These are phyloP conservation scores for Axea sp. DNA, from an alignment of 2,888 invertebrate genomes.

Conservation along the genomic window DNA sequence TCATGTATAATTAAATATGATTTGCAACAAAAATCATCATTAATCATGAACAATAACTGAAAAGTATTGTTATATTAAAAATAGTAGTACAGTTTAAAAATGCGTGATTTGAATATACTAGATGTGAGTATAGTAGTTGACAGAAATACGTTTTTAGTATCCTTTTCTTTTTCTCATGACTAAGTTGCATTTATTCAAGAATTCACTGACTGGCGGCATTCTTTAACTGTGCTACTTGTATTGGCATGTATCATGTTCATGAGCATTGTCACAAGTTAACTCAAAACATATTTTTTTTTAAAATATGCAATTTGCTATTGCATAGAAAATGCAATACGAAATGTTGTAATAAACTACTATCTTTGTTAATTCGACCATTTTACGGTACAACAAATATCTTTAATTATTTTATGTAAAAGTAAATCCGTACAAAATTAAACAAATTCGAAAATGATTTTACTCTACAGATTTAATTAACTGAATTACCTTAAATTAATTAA, in stretches of 20 bases:
- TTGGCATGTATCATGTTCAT: slow-evolving; percentile 26
- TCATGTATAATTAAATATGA: no score
- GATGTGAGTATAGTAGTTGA: slow-evolving; percentile 1
- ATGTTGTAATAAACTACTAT: slow-evolving; percentile 12
- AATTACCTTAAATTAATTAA: no score
- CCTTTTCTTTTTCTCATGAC: slow-evolving; percentile 52
- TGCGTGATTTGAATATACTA: neutral
- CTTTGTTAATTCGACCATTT: slow-evolving; percentile 43
- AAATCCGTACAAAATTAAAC: no score
- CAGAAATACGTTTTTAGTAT: slow-evolving; percentile 47
- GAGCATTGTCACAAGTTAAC: slow-evolving; percentile 39
- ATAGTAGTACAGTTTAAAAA: no score
- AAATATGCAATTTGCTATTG: no score
- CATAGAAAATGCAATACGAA: slow-evolving; percentile 6
- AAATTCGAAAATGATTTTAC: no score
- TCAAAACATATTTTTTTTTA: slow-evolving; percentile 18
- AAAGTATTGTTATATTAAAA: no score
- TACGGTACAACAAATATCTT: slow-evolving; percentile 23
- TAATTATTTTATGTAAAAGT: slow-evolving; percentile 20
- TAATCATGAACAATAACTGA: no score
- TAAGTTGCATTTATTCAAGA: slow-evolving; percentile 51
- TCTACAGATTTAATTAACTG: no score
- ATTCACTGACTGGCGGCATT: slow-evolving; percentile 53
- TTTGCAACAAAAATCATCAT: no score
- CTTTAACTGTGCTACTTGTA: slow-evolving; percentile 57